Percentiles rank a stretch among this genome's conserved stretches.
phyloP scores from a whole-genome alignment of 35 echinoderm and acorn worm species.

The Strongylocentrotus purpuratus region DNA sequence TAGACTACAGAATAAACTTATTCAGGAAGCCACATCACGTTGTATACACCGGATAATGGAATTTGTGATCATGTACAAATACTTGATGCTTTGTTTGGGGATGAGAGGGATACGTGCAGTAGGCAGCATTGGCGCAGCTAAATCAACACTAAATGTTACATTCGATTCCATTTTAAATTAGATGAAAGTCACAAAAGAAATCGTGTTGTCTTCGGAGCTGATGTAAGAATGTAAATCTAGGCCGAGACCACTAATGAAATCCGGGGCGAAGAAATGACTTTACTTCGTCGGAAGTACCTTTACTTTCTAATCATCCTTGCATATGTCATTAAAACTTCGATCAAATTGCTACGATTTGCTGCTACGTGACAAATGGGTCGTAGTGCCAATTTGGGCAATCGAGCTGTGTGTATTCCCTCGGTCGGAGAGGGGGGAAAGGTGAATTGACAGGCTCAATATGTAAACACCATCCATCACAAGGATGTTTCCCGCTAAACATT shows the following conservation, averaged over 20 bases:
- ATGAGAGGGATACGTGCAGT: neutral
- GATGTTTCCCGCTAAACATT: constrained; percentile 28
- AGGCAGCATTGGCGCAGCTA: neutral
- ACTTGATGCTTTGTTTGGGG: neutral
- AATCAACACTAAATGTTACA: constrained; percentile 19
- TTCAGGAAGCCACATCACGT: neutral
- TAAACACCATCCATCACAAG: constrained; percentile 38
- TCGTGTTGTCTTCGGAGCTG: neutral
- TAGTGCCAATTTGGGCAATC: constrained; percentile 27
- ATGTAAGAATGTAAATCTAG: neutral
- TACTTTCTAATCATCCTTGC: constrained; percentile 26
- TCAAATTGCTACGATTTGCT: constrained; percentile 31
- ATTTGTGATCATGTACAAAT: constrained; percentile 19
- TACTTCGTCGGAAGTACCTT: neutral
- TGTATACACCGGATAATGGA: neutral
- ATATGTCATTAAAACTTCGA: constrained; percentile 14
- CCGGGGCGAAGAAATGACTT: neutral
- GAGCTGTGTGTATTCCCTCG: constrained; percentile 3
- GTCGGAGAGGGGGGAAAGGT: neutral
- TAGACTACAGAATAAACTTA: neutral
- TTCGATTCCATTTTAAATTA: neutral
- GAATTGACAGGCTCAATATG: constrained; percentile 27
- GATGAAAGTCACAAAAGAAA: neutral
- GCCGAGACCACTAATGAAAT: neutral
- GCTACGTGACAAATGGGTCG: constrained; percentile 32